These are phyloP conservation scores for Ictalurus furcatus DNA, from an alignment of 2,113 vertebrate genomes.

Conservation along the genomic window DNA sequence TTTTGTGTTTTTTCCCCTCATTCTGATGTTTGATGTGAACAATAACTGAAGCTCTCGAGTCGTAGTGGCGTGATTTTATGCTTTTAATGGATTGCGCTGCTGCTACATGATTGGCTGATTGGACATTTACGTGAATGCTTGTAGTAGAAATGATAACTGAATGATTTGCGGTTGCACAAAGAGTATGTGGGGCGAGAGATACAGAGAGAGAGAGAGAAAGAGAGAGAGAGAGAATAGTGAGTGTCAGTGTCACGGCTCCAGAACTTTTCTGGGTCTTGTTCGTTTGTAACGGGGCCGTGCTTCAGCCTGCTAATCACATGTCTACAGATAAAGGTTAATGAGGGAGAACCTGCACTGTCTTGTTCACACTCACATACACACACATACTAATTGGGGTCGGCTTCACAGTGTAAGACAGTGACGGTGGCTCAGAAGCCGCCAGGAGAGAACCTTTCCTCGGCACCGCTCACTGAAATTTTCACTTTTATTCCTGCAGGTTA, in stretches of 20 bases:
- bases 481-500: constrained; percentile 10
- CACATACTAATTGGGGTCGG: constrained; percentile 58
- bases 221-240: neutral
- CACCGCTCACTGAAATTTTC: neutral
- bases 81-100: neutral
- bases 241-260: constrained; percentile 1
- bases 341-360: constrained; percentile 47
- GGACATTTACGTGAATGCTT: neutral
- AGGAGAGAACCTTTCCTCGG: neutral
- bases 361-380: constrained; percentile 27
- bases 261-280: constrained; percentile 14
- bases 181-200: neutral
- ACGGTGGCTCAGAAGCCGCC: neutral
- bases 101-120: neutral
- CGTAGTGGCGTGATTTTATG: neutral
- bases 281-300: constrained; percentile 46
- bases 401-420: constrained; percentile 42
- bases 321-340: constrained; percentile 60
- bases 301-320: constrained; percentile 40
- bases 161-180: neutral
- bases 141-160: neutral
- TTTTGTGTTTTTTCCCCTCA: accelerated
- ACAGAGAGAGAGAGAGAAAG: neutral
- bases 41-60: neutral
- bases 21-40: neutral